A percentile compares a stretch with the other conserved stretches of the same genome.
Conservation (phyloP, 2,888 invertebrate species). For the Drosophila subquinaria region DNA sequence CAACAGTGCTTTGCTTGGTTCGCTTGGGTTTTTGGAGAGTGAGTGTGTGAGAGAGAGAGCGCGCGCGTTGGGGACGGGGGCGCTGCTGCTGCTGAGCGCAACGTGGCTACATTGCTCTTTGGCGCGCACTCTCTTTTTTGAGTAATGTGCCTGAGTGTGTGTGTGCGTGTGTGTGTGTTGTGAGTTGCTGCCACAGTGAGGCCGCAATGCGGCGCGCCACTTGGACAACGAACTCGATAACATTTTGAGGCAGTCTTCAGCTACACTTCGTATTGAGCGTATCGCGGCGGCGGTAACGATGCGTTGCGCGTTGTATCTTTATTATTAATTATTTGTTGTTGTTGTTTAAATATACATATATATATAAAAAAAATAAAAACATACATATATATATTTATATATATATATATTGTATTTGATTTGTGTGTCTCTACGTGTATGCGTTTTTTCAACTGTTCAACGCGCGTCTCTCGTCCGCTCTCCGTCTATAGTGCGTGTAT, state of each 20-base stretch:
- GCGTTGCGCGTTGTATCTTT: constrained; percentile 82
- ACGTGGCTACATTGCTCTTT: constrained; percentile 47
- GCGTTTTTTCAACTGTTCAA: constrained; percentile 49
- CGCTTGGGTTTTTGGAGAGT: constrained; percentile 1
- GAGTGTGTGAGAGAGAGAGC: background rate
- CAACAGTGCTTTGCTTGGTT: constrained; percentile 42
- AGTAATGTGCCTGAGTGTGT: constrained; percentile 5
- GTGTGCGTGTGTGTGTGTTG: constrained; percentile 30
- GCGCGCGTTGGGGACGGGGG: constrained; percentile 6
- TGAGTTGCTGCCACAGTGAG: constrained; percentile 66
- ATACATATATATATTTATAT: background rate
- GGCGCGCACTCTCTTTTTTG: constrained; percentile 43
- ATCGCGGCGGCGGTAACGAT: constrained; percentile 84
- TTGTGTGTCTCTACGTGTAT: constrained; percentile 45
- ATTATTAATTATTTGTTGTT: constrained; percentile 81
- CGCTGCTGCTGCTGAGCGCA: constrained; percentile 36
- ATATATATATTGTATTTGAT: constrained; percentile 32
- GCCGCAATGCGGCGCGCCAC: constrained; percentile 74
- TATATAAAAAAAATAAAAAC: constrained; percentile 2
- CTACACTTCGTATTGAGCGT: constrained; percentile 86
- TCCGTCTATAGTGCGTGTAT: constrained; percentile 5
- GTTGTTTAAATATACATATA: constrained; percentile 66
- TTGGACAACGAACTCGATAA: constrained; percentile 85
- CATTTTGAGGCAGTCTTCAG: constrained; percentile 86
- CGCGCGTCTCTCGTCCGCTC: constrained; percentile 37